These are phyloP conservation scores for Rhynchonycteris naso DNA, from an alignment of 2,797 vertebrate genomes.

Conservation along the genomic window DNA sequence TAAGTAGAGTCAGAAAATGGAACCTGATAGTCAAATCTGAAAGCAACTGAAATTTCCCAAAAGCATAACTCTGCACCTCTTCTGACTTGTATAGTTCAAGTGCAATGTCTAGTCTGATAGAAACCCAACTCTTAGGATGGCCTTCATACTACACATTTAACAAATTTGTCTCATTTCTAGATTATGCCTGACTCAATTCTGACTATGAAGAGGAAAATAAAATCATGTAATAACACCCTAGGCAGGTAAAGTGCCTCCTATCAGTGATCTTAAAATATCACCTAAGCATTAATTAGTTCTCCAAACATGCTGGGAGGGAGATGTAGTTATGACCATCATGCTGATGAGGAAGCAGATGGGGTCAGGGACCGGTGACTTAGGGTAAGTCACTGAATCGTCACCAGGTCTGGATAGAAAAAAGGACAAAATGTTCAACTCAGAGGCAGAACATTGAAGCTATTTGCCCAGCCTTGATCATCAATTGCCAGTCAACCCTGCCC, in stretches of 20 bases:
- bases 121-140: background rate
- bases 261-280: constrained; percentile 73
- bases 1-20: constrained; percentile 21
- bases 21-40: background rate
- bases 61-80: background rate
- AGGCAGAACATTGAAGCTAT: background rate
- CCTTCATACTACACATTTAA: constrained; percentile 12
- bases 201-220: constrained; percentile 72
- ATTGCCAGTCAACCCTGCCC: background rate
- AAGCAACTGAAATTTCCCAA: constrained; percentile 13
- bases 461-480: background rate
- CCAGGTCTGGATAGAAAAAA: constrained; percentile 43
- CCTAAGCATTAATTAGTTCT: constrained; percentile 76
- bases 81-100: background rate
- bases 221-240: constrained; percentile 74
- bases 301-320: constrained; percentile 63
- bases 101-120: background rate
- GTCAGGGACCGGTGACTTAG: constrained; percentile 65
- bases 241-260: constrained; percentile 66
- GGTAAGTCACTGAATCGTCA: constrained; percentile 9
- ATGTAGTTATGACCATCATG: constrained; percentile 58
- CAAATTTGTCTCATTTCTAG: constrained; percentile 63
- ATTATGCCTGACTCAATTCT: constrained; percentile 53
- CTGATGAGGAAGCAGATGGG: constrained; percentile 69
- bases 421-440: background rate